A percentile compares a stretch with the other conserved stretches of the same genome.
Conservation (phyloP, 2,888 invertebrate species). For the Dasysyrphus tricinctus region DNA sequence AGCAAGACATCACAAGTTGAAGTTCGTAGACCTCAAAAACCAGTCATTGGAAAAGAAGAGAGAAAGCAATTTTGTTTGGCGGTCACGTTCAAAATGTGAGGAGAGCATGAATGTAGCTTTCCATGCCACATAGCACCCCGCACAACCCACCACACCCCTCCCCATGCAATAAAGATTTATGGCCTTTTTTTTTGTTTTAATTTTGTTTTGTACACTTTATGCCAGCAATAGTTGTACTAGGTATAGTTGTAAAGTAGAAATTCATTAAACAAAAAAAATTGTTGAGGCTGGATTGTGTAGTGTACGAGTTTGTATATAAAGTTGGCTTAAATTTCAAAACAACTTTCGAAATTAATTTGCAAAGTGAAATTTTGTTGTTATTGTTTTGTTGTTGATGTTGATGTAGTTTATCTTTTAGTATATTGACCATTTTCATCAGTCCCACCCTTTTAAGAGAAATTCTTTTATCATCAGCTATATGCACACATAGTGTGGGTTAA, state of each 20-base stretch:
- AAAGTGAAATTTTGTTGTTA: slow-evolving; percentile 58
- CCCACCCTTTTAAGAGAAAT: slow-evolving; percentile 65
- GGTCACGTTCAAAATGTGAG: slow-evolving; percentile 68
- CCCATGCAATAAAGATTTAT: neutral
- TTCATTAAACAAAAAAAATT: neutral
- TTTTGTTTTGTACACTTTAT: neutral
- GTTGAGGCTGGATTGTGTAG: slow-evolving; percentile 12
- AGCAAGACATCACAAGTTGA: slow-evolving; percentile 16
- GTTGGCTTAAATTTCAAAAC: slow-evolving; percentile 70
- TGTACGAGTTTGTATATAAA: neutral
- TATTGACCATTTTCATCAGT: slow-evolving; percentile 41
- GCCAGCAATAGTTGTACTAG: neutral
- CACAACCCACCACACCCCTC: neutral
- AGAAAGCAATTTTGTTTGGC: slow-evolving; percentile 73
- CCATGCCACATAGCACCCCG: neutral
- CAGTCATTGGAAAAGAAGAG: slow-evolving; percentile 70
- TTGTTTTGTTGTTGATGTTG: slow-evolving; percentile 5
- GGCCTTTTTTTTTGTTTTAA: slow-evolving; percentile 18
- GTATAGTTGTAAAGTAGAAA: slow-evolving; percentile 17
- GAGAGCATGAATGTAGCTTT: slow-evolving; percentile 28
- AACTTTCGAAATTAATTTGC: slow-evolving; percentile 72
- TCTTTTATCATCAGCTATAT: neutral
- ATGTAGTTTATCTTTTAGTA: neutral
- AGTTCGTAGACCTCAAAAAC: slow-evolving; percentile 73
- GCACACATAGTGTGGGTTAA: neutral